phyloP scores from a whole-genome alignment of 2,888 invertebrate species.

The Bombyx huttoni region DNA sequence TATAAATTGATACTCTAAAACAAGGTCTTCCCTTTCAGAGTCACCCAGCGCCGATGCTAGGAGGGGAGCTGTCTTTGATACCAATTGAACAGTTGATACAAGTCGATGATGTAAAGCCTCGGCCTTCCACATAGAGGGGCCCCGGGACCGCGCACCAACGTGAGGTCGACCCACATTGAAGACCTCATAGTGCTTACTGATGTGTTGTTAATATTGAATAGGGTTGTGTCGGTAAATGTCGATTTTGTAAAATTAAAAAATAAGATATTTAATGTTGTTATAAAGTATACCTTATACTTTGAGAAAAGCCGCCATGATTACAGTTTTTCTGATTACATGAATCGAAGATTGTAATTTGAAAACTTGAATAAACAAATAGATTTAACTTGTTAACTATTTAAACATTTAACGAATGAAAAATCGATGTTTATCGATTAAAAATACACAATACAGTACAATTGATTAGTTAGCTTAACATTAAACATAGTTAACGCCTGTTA shows the following conservation, averaged over 20 bases:
- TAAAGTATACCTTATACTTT: not conserved
- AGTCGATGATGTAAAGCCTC: slow-evolving; percentile 75
- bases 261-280: no score
- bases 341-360: no score
- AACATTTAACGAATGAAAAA: not conserved
- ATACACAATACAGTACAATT: slow-evolving; percentile 7
- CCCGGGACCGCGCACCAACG: no score
- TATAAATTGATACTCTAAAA: no score
- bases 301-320: no score
- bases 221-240: not conserved
- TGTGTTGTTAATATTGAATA: no score
- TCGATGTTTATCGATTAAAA: not conserved
- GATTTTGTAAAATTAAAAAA: not conserved
- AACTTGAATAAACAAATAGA: no score
- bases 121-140: slow-evolving; percentile 10
- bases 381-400: no score
- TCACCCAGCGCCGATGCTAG: slow-evolving; percentile 78
- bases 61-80: slow-evolving; percentile 87
- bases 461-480: slow-evolving; percentile 14
- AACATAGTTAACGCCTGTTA: slow-evolving; percentile 15
- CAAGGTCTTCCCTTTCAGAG: slow-evolving; percentile 35
- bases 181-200: no score
- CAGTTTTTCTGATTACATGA: no score
- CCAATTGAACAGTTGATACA: slow-evolving; percentile 87
- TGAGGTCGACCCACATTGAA: no score